Evolutionary conservation across 2,888 invertebrate genomes (phyloP).

Genomic region (Coelinius sp.): DNA sequence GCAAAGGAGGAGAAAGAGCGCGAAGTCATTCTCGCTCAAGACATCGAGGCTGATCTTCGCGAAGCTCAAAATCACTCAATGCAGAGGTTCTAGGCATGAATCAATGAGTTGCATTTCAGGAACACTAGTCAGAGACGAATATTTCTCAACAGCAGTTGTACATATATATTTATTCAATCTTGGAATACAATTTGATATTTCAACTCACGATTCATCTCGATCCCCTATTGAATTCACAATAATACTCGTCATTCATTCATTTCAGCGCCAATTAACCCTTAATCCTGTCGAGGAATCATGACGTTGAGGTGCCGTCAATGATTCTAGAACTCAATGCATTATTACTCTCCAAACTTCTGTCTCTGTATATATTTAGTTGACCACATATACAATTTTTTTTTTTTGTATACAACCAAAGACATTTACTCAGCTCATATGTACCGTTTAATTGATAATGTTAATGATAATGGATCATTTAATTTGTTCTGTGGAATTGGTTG

Average conservation of each 20-base stretch:
- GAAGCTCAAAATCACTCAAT: constrained; percentile 38
- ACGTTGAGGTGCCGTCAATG: not conserved
- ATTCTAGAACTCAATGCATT: not conserved
- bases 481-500: constrained; percentile 16
- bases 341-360: constrained; percentile 37
- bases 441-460: constrained; percentile 30
- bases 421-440: constrained; percentile 40
- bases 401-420: constrained; percentile 47
- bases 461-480: constrained; percentile 33
- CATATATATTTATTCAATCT: constrained; percentile 50
- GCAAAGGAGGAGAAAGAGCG: constrained; percentile 53
- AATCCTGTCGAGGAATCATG: not conserved
- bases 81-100: constrained; percentile 36
- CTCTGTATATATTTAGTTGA: constrained; percentile 45
- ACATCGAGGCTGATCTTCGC: constrained; percentile 55
- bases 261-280: not conserved
- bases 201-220: constrained; percentile 19
- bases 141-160: constrained; percentile 49
- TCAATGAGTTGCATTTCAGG: not conserved
- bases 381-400: constrained; percentile 43
- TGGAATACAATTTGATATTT: constrained; percentile 43
- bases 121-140: constrained; percentile 39
- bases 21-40: constrained; percentile 58
- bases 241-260: constrained; percentile 25
- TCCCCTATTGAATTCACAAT: constrained; percentile 24